Base-by-base conservation (phyloP, 2,888 invertebrate species). In the Schizotus pectinicornis region DNA sequence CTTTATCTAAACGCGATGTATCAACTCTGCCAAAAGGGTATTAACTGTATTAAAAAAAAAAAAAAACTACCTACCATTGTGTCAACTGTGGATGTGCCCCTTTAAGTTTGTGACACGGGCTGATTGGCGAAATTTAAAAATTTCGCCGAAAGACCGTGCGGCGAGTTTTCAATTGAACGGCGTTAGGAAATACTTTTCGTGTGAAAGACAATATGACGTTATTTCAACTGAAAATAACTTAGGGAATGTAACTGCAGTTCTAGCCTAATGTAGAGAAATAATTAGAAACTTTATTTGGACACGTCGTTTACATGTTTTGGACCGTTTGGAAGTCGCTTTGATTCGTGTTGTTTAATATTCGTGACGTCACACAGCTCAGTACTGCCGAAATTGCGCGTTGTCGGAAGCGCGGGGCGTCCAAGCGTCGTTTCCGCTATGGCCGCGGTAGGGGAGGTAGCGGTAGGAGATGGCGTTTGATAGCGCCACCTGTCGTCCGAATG, bases 291-390 rank as follows among this genome's bases (percentile, higher is more conserved):
- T 64, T 65, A 64, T 66, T 56, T 65, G 60, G 59, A 54, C 55
- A 45, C 43, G 46, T 37, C 55, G 57, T 61, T 49, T 57, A 59
- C 50, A 63, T 61, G 59, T 61, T 62, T 59, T 54, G 57, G 45
- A 45, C 34, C 33, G 31, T 43, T 43, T 45, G 45, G 45, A 51
- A 32, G 3, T 33, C 7, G 45, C 45, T 63, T 66, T 64, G 65
- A 64, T 67, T 63, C 61, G 67, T 66, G 64, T 63, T 69, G 67
- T 70, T 68, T 62, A 71, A 68, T 71, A 22, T 22, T 22, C 22
- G 67, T 66, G 64, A 66, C 62, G 67, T 71, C 65, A 72, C 69
- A 71, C 73, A 74, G 74, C 74, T 75, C 74, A 69, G 73, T 72
- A 74, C 75, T 75, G 75, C 74, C 75, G 73, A 66, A 43, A 54